These are phyloP conservation scores for Apoda limacodes DNA, from an alignment of 2,888 invertebrate species.

Conservation along the genomic window DNA sequence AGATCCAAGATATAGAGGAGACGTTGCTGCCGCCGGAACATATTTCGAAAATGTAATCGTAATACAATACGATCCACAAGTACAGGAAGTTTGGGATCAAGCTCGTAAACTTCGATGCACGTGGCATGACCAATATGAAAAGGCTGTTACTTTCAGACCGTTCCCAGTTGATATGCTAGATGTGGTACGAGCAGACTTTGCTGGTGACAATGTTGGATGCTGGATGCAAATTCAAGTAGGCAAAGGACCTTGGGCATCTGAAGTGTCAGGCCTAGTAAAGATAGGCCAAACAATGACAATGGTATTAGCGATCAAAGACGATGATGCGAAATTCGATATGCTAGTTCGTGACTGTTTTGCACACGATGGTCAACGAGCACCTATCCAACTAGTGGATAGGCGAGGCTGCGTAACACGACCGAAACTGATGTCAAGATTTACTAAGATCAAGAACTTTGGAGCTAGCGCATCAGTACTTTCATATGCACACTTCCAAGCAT, in stretches of 20 bases:
- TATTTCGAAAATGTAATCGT: constrained; percentile 95
- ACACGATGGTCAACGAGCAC: constrained; percentile 93
- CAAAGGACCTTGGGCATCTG: constrained; percentile 95
- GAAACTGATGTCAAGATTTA: constrained; percentile 93
- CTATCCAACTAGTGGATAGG: constrained; percentile 93
- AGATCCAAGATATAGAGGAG: constrained; percentile 91
- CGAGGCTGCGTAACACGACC: constrained; percentile 92
- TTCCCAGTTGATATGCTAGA: constrained; percentile 97
- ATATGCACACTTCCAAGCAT: constrained; percentile 94
- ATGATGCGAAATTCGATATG: constrained; percentile 96
- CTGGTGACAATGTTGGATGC: constrained; percentile 95
- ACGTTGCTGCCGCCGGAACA: constrained; percentile 89
- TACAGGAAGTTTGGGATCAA: constrained; percentile 96
- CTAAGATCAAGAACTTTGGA: constrained; percentile 95
- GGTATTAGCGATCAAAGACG: constrained; percentile 95
- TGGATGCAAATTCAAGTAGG: constrained; percentile 99
- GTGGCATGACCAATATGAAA: constrained; percentile 96
- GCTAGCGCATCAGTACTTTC: constrained; percentile 92
- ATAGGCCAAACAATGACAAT: constrained; percentile 98
- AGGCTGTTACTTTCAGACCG: constrained; percentile 93
- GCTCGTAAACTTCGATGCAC: constrained; percentile 92
- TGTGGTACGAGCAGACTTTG: constrained; percentile 94
- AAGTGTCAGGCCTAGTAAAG: constrained; percentile 93
- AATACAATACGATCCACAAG: constrained; percentile 92
- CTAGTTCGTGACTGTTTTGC: constrained; percentile 94